These are phyloP conservation scores for Rhingia rostrata DNA, from an alignment of 2,888 invertebrate genomes.

Conservation along the genomic window DNA sequence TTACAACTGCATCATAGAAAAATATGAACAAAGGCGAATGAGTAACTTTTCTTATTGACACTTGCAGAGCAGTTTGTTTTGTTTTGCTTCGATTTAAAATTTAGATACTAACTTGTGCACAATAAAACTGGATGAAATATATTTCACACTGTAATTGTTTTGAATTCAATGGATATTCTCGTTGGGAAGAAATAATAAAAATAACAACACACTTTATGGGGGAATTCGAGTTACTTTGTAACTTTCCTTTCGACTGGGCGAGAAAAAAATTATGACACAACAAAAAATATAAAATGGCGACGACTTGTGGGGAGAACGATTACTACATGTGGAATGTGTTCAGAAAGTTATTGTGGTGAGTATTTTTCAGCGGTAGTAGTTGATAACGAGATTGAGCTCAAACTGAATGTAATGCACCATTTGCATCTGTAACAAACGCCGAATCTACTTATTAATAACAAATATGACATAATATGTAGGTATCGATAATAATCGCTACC, in stretches of 20 bases:
- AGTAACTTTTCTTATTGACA: conserved; percentile 53
- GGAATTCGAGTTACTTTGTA: conserved; percentile 34
- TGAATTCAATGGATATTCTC: conserved; percentile 26
- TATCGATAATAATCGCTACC: too few relatives aligned
- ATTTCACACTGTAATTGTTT: conserved; percentile 6
- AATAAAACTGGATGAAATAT: conserved; percentile 26
- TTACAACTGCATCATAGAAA: conserved; percentile 8
- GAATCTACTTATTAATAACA: too few relatives aligned
- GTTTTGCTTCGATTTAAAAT: conserved; percentile 25
- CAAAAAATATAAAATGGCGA: conserved; percentile 66
- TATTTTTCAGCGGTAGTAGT: not conserved
- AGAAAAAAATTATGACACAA: conserved; percentile 72
- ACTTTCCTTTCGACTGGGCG: conserved; percentile 64
- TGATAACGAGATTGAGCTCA: too few relatives aligned
- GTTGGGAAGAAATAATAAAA: conserved; percentile 51
- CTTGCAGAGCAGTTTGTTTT: conserved; percentile 37
- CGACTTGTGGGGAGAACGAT: not conserved
- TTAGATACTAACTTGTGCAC: conserved; percentile 50
- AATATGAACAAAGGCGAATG: conserved; percentile 62
- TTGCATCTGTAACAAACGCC: too few relatives aligned
- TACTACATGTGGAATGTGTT: conserved; percentile 33
- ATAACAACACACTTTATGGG: conserved; percentile 60
- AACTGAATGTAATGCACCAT: too few relatives aligned
- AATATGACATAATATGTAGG: too few relatives aligned
- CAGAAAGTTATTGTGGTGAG: not conserved